Base-by-base conservation (phyloP, 2,797 vertebrate genomes). In the Pseudomugil tenellus region DNA sequence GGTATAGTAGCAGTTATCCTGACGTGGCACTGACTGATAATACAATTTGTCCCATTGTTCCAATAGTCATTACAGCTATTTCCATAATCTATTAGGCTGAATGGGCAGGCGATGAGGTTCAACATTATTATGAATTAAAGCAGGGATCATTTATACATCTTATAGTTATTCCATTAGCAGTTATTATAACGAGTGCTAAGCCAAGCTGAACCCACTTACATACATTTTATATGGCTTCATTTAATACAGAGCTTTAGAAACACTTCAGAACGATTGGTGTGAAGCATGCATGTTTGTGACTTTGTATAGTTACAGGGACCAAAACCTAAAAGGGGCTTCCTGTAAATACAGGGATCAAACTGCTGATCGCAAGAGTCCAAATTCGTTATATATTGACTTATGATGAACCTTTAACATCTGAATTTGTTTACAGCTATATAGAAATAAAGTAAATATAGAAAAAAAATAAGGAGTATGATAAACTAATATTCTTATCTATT, bases 1-100 rank as follows among this genome's bases (percentile, higher is more conserved):
- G 76, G 63, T 72, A 63, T 59, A 52, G 58, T 4, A 41, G 58
- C 51, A 57, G 77, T 71, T 81, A 62, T 82, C 76, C 67, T 69
- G 63, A 77, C 51, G 46, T 70, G 74, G 76, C 58, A 23, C 73
- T 81, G 78, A 87, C 86, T 82, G 76, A 85, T 90, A 86, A 91
- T 88, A 64, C 80, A 83, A 80, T 89, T 89, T 86, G 79, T 84
- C 86, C 80, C 87, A 87, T 92, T 90, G 86, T 91, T 90, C 84
- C 80, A 82, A 80, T 67, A 84, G 84, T 89, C 84, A 89, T 89
- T 89, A 88, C 63, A 74, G 89, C 70, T 58, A 88, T 88, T 91
- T 90, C 83, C 84, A 83, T 89, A 86, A 89, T 89, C 83, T 90
- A 79, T 85, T 81, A 81, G 75, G 84, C 80, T 77, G 91, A 87